Base-by-base conservation (phyloP, 2,888 invertebrate species). In the Drosophila colorata region DNA sequence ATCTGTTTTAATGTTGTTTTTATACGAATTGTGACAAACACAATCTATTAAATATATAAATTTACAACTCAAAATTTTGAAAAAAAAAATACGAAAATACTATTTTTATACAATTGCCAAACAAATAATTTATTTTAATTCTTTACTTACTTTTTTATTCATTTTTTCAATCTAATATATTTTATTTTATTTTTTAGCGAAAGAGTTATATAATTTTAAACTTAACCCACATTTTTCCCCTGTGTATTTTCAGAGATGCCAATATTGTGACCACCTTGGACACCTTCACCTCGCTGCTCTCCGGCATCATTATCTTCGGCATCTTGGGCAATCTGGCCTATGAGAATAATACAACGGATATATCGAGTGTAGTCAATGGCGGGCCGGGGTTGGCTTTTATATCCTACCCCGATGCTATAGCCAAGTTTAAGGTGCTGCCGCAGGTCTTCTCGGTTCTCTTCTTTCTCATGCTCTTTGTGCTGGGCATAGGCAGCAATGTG, bases 371-470 rank as follows among this genome's bases (percentile, higher is more conserved):
- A 0, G 94, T 97, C 0, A 95, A 95, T 23, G 91, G 93, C 87
- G 97, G 97, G 4, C 95, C 96, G 0, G 96, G 97, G 0, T 92
- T 97, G 58, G 97, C 97, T 0, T 97, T 97, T 89, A 94, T 97
- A 53, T 96, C 96, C 0, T 94, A 94, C 88, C 94, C 94, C 0
- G 93, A 94, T 75, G 94, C 94, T 1, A 93, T 94, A 60, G 91
- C 93, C 33, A 93, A 93, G 77, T 93, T 94, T 67, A 91, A 92
- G 46, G 90, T 91, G 64, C 89, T 93, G 25, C 94, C 94, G 0
- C 94, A 94, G 90, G 80, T 93, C 8, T 94, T 94, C 90, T 92
- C 94, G 1, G 92, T 93, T 13, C 87, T 94, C 38, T 94, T 94
- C 88, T 94, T 94, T 86, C 84, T 94, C 14, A 94, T 94, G 94